Base-by-base conservation (phyloP, 2,888 invertebrate genomes). In the Dendrolimus pini region DNA sequence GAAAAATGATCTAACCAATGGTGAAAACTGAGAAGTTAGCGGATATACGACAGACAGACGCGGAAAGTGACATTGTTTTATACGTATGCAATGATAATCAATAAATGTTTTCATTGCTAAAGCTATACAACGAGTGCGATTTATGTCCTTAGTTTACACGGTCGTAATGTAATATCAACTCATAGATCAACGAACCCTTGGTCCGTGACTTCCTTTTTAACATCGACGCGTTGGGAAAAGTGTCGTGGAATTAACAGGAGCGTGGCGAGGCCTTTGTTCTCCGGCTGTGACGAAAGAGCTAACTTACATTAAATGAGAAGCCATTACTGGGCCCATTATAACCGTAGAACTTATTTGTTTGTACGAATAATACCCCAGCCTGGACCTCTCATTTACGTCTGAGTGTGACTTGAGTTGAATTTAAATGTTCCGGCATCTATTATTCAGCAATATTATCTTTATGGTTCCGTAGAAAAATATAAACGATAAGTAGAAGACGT, bases 161-260 rank as follows among this genome's bases (percentile, higher is more conserved):
- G 30, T 30, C 30, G 30, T 30, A 30, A 30, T 30, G 30, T 30
- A 30, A 30, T 30, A 30, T 30, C 30, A 30, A 30, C 30, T 30
- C 30, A 30, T 30, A 55, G 57, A 55, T 55, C 83, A 83, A 78
- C 72, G 83, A 87, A 79, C 30, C 87, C 76, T 72, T 63, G 66
- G 70, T 64, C 81, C 89, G 85, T 89, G 89, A 89, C 89, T 89
- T 89, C 89, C 89, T 85, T 78, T 87, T 89, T 85, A 89, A 82
- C 82, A 72, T 74, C 67, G 66, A 59, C 58, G 69, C 77, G 78
- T 74, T 85, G 84, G 80, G 86, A 86, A 47, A 87, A 86, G 83
- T 80, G 78, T 76, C 69, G 71, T 75, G 69, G 78, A 82, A 82
- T 81, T 80, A 85, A 83, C 82, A 86, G 83, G 80, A 82, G 80